Base-by-base conservation (phyloP, 2,888 invertebrate genomes). In the Cheilosia pagana region DNA sequence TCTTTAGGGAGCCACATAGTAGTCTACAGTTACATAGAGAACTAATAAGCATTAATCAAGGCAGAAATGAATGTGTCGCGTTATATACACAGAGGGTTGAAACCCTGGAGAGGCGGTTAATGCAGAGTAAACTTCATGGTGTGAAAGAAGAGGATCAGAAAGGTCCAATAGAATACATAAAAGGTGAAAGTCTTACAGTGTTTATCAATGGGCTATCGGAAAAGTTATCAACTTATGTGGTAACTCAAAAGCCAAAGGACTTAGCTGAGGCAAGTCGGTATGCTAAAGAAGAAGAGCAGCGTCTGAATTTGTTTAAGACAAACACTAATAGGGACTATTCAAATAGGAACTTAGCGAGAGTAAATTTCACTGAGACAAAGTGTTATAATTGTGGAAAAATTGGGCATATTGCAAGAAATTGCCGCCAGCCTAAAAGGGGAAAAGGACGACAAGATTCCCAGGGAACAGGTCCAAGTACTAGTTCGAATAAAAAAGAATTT, bases 221-320 rank as follows among this genome's bases (percentile, higher is more conserved):
- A 25, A 53, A 53, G 21, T 23, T 53, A 25, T n/a, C 53, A 25
- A 14, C 48, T 10, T 48, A 48, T 23, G n/a, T 53, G 12, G 53
- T 53, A 23, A 53, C 53, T 4, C 53, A 28, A 53, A 53, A 53
- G 25, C 53, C 53, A 10, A 25, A 53, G 12, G 19, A n/a, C 21
- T 53, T 53, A 53, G 53, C 28, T 21, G 53, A 53, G 19, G 53
- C 53, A 12, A 53, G 53, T 53, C n/a, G 53, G 10, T 53, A 21
- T 53, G 53, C 53, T 53, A 6, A 53, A 53, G 53, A 53, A 21
- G 53, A 53, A 53, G 53, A 53, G 31, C 31, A 31, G 31, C 31
- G 31, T 31, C 31, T 50, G 16, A 50, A 50, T 19, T 19, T 25
- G 16, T 52, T 25, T 19, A 52, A 23, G 16, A 16, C 23, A 52